These are phyloP conservation scores for Linnaemya vulpina DNA, from an alignment of 2,888 invertebrate species.

Conservation along the genomic window DNA sequence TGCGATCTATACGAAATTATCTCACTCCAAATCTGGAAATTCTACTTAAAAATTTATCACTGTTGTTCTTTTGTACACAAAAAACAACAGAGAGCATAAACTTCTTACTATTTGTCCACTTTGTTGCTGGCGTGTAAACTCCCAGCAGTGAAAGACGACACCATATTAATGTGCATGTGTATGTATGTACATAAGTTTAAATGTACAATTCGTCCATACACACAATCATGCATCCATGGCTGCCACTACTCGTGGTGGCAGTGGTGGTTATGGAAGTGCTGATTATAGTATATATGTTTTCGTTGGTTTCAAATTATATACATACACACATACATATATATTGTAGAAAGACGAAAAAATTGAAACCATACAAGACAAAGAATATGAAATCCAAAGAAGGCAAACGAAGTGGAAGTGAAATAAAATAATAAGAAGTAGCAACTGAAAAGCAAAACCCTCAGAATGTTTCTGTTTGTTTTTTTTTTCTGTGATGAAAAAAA, in stretches of 20 bases:
- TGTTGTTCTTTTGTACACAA: conserved; percentile 12
- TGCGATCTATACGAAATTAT: conserved; percentile 11
- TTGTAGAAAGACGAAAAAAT: conserved; percentile 29
- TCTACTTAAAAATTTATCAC: conserved; percentile 26
- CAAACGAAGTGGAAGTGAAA: conserved; percentile 40
- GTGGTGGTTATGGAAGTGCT: conserved; percentile 51
- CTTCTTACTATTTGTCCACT: conserved; percentile 39
- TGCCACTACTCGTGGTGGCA: conserved; percentile 14
- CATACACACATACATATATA: neutral
- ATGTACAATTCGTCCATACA: conserved; percentile 14
- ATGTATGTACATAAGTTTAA: neutral
- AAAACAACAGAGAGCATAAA: conserved; percentile 5
- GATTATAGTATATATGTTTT: conserved; percentile 33
- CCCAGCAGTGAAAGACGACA: conserved; percentile 52
- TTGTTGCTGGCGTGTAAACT: conserved; percentile 44
- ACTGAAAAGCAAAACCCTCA: conserved; percentile 31
- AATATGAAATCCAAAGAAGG: conserved; percentile 43
- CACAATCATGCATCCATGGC: neutral
- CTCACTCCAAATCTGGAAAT: conserved; percentile 36
- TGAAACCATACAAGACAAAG: conserved; percentile 57
- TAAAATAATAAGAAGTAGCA: conserved; percentile 30
- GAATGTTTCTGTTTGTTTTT: conserved; percentile 37
- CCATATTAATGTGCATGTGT: conserved; percentile 6
- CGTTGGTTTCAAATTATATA: conserved; percentile 22
- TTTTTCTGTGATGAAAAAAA: conserved; percentile 40